Evolutionary conservation across 2,888 invertebrate species (phyloP).

Genomic region (Phorcus lineatus): DNA sequence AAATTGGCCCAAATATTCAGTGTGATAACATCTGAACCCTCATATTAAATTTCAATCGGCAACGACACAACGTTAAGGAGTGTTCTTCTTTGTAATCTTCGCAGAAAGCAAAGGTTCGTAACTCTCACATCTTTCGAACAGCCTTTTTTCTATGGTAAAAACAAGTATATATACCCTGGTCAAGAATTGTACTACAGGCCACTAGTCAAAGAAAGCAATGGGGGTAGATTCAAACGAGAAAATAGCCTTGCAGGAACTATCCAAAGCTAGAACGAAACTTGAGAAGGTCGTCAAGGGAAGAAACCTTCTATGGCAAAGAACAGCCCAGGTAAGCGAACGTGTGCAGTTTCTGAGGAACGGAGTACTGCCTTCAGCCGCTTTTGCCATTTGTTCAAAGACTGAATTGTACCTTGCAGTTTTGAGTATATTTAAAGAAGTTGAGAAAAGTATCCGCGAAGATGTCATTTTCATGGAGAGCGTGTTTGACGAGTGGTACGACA

Average conservation of each 20-base stretch:
- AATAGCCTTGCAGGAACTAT: background rate
- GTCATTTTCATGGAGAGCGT: background rate
- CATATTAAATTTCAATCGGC: no score
- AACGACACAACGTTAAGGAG: no score
- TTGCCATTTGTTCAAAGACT: background rate
- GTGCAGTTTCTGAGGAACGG: background rate
- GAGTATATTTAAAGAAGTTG: background rate
- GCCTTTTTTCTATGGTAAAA: no score
- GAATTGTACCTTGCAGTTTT: background rate
- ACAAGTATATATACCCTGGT: no score
- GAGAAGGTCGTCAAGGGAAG: background rate
- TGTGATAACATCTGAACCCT: no score
- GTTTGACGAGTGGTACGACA: background rate
- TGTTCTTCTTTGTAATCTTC: no score
- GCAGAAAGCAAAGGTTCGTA: no score
- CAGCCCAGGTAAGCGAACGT: background rate
- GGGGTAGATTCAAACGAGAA: background rate
- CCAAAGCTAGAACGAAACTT: background rate
- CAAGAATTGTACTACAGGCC: no score
- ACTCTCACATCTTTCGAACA: no score
- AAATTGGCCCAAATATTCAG: no score
- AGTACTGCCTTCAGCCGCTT: background rate
- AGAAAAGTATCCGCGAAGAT: background rate
- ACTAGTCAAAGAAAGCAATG: no score
- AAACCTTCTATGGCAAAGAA: background rate